Percentiles rank a stretch among this genome's conserved stretches.
Conservation (phyloP, 2,888 invertebrate genomes). For the Amphimallon solstitiale region DNA sequence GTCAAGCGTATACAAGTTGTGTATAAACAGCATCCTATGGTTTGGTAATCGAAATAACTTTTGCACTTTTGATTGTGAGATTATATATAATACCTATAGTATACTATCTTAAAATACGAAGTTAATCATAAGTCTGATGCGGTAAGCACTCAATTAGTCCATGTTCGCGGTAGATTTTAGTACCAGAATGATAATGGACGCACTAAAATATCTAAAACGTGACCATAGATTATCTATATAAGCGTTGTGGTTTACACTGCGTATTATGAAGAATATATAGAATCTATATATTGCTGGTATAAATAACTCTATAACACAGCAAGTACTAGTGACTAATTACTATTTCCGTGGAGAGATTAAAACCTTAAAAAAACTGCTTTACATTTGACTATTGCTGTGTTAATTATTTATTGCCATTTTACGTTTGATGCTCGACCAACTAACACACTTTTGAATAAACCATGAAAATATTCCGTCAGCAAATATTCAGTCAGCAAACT, state of each 20-base stretch:
- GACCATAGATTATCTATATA: constrained; percentile 7
- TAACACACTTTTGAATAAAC: too few species aligned
- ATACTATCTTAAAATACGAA: constrained; percentile 50
- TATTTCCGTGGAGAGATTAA: too few species aligned
- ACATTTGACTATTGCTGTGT: too few species aligned
- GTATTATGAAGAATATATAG: too few species aligned
- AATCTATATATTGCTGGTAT: too few species aligned
- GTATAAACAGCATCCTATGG: constrained; percentile 45
- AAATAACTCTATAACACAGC: too few species aligned
- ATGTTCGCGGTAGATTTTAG: constrained; percentile 45
- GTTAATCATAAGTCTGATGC: constrained; percentile 49
- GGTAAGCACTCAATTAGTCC: constrained; percentile 52
- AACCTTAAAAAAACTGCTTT: too few species aligned
- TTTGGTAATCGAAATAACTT: constrained; percentile 47
- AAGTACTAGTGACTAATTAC: too few species aligned
- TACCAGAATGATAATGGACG: constrained; percentile 42
- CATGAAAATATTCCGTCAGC: too few species aligned
- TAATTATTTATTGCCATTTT: too few species aligned
- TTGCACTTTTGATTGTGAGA: constrained; percentile 43
- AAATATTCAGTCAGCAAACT: too few species aligned
- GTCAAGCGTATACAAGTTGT: constrained; percentile 29
- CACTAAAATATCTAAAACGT: not conserved
- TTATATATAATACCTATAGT: constrained; percentile 39
- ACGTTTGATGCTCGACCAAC: too few species aligned
- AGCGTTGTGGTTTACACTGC: not conserved